Percentiles rank a stretch among this genome's conserved stretches.
Conservation (phyloP, 2,113 vertebrate species). For the Malaclemys terrapin region DNA sequence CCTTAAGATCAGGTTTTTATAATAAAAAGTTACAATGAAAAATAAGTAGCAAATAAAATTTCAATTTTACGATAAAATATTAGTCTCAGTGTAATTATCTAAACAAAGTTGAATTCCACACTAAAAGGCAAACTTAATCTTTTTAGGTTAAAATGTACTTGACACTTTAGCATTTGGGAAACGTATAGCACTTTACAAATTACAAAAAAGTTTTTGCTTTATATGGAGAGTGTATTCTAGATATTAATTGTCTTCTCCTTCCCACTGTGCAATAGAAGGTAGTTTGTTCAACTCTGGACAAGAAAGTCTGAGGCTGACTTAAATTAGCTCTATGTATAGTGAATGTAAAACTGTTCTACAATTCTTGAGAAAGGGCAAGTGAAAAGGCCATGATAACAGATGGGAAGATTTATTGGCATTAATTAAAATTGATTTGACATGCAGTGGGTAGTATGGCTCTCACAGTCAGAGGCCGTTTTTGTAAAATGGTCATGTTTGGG, state of each 20-base stretch:
- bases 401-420: conserved; percentile 77
- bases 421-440: conserved; percentile 81
- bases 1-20: fast-evolving
- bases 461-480: conserved; percentile 54
- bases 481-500: conserved; percentile 55
- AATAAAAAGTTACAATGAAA: not conserved
- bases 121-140: not conserved
- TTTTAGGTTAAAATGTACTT: not conserved
- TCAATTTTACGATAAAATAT: not conserved
- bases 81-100: not conserved
- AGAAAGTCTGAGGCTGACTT: not conserved
- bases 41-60: not conserved
- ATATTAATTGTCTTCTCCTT: not conserved
- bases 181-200: not conserved
- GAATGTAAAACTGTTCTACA: not conserved
- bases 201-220: not conserved
- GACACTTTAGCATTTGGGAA: not conserved
- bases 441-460: conserved; percentile 49
- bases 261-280: not conserved
- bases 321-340: conserved; percentile 1
- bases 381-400: conserved; percentile 67
- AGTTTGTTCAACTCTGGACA: not conserved
- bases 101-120: not conserved
- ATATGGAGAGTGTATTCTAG: not conserved
- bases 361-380: conserved; percentile 24